Base-by-base conservation (phyloP, 2,888 invertebrate genomes). In the Adela reaumurella region DNA sequence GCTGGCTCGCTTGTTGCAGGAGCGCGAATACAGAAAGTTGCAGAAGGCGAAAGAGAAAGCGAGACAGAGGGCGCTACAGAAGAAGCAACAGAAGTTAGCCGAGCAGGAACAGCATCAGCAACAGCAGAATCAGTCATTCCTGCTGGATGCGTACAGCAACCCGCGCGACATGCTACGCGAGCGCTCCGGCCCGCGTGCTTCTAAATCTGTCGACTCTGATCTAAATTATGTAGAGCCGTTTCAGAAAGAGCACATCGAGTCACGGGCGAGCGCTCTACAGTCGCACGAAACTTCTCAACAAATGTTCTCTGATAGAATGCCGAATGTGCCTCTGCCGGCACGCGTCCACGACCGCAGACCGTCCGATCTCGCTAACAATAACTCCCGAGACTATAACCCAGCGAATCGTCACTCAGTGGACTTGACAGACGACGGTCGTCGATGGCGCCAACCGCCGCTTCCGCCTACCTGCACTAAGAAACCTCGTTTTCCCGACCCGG, bases 141-240 rank as follows among this genome's bases (percentile, higher is more conserved):
- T 78, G 3, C 76, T 77, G 56, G 78, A 78, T 57, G 78, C 78
- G 8, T 78, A 78, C 58, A 73, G 77, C 54, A 78, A 78, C 53
- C 78, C 78, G 17, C 59, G 65, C 49, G 78, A 78, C 47, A 67
- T 78, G 56, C 72, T 78, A 47, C 61, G 67, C 14, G 71, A 76
- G 3, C 29, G 47, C 41, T 74, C 68, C 56, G 61, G 67, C 42
- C 57, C 72, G n/a, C 58, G 78, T 56, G 55, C 74, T 17, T 77
- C 73, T 53, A 78, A 78, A 57, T 78, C 78, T 50, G 78, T 78
- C 14, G 78, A 78, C 45, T 78, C 78, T 1, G 78, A 78, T 59
- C 59, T 78, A 48, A 69, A 78, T 56, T 78, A 78, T 61, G 77
- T 78, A 41, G 78, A 78, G 52, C 78, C 78, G 18, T 78, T 78